Base-by-base conservation (phyloP, 2,888 invertebrate genomes). In the Ichneumon xanthorius region DNA sequence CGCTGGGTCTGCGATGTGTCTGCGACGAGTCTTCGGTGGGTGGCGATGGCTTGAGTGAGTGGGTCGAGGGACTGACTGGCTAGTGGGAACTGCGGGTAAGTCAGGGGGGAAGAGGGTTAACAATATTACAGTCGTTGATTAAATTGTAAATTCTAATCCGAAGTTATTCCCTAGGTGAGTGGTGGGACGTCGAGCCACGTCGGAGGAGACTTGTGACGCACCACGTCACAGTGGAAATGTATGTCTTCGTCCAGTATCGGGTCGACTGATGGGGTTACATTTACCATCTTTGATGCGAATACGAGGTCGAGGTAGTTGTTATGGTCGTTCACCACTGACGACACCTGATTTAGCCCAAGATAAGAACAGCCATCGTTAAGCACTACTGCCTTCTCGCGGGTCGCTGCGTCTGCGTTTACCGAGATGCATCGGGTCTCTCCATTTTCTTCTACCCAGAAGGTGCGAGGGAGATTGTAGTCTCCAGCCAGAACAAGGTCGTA, bases 401-500 rank as follows among this genome's bases (percentile, higher is more conserved):
- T 55, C 1, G n/a, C n/a, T 4, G 53, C 53, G 7, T n/a, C 50
- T 7, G 71, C 53, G 14, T 30, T 16, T 6, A n/a, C 1, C 19
- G 6, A 19, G 19, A 19, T 33, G 22, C 37, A 53, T 0, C 7
- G 19, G 4, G 45, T 19, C 16, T 55, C 55, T 0, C 19, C 53
- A 2, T n/a, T 55, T 19, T 11, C 19, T 26, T 6, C 6, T 26
- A 11, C 37, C 72, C 72, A 72, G 6, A 14, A 4, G 4, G 19
- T 33, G 7, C 22, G 37, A 0, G 72, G 58, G 9, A 72, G 58
- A 40, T 58, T 72, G 22, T 55, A 58, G 40, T 72, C 72, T 1
- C 72, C 55, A 7, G 4, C 7, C 5, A 72, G 30, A 30, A 30
- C 30, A 30, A 30, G 5, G 30, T 30, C 30, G 30, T 30, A 30